Conservation (phyloP, 2,888 invertebrate species). For the Alloplasta piceator region DNA sequence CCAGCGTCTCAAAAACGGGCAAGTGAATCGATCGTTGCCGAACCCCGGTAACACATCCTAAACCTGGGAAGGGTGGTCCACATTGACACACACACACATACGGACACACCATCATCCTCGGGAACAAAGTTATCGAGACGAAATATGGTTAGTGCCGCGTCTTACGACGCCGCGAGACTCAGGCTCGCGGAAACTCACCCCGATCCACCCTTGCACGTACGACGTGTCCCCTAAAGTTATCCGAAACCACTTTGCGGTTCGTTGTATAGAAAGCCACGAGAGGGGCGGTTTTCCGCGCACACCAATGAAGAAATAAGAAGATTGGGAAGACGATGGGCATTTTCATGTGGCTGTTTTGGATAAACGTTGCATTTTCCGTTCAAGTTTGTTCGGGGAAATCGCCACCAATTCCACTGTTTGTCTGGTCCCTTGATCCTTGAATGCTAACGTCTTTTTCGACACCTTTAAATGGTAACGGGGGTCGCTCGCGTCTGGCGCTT, state of each 20-base stretch:
- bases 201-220: conserved; percentile 14
- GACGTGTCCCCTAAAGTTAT: conserved; percentile 66
- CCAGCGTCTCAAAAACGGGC: conserved; percentile 34
- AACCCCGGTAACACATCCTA: too few species aligned
- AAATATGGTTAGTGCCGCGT: conserved; percentile 63
- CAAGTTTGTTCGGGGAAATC: background rate
- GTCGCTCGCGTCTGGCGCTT: too few species aligned
- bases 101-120: conserved; percentile 15
- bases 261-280: background rate
- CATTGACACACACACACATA: background rate
- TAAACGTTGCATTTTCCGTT: background rate
- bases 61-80: too few species aligned
- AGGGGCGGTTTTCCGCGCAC: background rate
- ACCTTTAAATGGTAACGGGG: too few species aligned
- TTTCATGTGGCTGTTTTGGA: background rate
- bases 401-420: conserved; percentile 9
- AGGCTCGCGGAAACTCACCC: conserved; percentile 13
- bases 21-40: conserved; percentile 54
- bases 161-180: conserved; percentile 1
- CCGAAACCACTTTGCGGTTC: conserved; percentile 66
- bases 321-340: background rate
- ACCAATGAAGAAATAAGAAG: background rate
- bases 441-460: too few species aligned
- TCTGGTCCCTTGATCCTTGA: background rate
- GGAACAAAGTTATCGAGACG: conserved; percentile 67